Evolutionary conservation across 2,797 vertebrate species (phyloP), one percentile per base, ranked within the genome.

Genomic region (Artibeus jamaicensis): DNA sequence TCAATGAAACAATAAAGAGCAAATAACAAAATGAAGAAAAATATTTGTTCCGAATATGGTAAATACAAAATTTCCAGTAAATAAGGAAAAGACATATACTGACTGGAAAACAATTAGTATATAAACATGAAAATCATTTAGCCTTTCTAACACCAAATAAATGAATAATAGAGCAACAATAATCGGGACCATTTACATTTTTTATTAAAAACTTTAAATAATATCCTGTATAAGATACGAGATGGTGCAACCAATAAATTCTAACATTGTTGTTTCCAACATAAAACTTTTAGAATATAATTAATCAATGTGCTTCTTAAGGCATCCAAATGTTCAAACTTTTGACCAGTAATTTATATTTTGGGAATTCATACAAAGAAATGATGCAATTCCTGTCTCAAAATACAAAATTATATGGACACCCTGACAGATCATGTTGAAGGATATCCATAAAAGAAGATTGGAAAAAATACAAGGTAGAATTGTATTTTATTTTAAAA

Each of bases 11-110:
- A 89, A 76, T 87, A 78, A 77, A 78, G 7, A 48, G 2, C 1
- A 92, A 85, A 55, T 65, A 91, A 67, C 37, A 68, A 96, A 86
- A 82, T 85, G 68, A 57, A 95, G 21, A 42, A 84, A 91, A 89
- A 55, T 42, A 77, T 70, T 68, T 92, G 53, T 29, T 19, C 9
- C 42, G 86, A 86, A 94, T 86, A n/a, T 39, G 9, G 10, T 74
- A 76, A 91, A 81, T 46, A 92, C 22, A 90, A 77, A 83, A 46
- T 79, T 83, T 79, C 34, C 46, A 32, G 48, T 86, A 94, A 83
- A 87, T 87, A 87, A 87, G 29, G 76, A 81, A 93, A 94, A 89
- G 32, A 37, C 9, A 86, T 57, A 92, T 32, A 44, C 48, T 89
- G 37, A 57, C 67, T 81, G 12, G 77, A 89, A 89, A 89, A 62